Evolutionary conservation across 2,113 vertebrate species (phyloP), one percentile per base, ranked within the genome.

Genomic region (Colossoma macropomum): DNA sequence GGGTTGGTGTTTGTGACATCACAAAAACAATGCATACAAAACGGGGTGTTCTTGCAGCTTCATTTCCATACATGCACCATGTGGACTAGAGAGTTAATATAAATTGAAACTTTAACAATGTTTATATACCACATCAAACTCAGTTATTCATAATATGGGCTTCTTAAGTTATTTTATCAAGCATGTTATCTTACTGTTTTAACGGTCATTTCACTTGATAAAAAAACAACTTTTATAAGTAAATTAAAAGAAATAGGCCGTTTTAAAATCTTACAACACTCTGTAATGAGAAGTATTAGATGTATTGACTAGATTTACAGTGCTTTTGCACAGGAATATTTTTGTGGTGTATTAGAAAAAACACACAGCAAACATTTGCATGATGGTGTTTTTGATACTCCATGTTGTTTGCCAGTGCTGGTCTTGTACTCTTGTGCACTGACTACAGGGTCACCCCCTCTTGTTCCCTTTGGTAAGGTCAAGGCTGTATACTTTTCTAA

Each of bases 401-500:
- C 8, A 59, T 41, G 4, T 59, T 21, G 17, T 71, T 27, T 54
- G 28, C 30, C 13, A 78, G 23, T 23, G 3, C 9, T 17, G 59
- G 25, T 79, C 21, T n/a, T 17, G 54, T 59, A 59, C 54, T 59
- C 4, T 15, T 59, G 48, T 59, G 28, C 30, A 19, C n/a, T 32
- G 28, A 21, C 5, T 23, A 7, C 32, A 12, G 16, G 12, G 60
- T 28, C 72, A 74, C 59, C 25, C 59, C 70, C 75, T 76, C 68
- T 50, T 30, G 23, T 65, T 69, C 69, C 34, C 54, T 63, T 68
- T 11, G 52, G 38, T 70, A 77, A 77, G 85, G 87, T 89, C 87
- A 85, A 66, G 21, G 25, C 73, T 88, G 69, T 86, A 89, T 87
- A 71, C 82, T 86, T 87, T 85, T 83, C 84, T 83, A 32, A 60